A percentile compares a stretch with the other conserved stretches of the same genome.
These are phyloP conservation scores for Excalfactoria chinensis DNA, from an alignment of 2,113 vertebrate species.

Conservation along the genomic window DNA sequence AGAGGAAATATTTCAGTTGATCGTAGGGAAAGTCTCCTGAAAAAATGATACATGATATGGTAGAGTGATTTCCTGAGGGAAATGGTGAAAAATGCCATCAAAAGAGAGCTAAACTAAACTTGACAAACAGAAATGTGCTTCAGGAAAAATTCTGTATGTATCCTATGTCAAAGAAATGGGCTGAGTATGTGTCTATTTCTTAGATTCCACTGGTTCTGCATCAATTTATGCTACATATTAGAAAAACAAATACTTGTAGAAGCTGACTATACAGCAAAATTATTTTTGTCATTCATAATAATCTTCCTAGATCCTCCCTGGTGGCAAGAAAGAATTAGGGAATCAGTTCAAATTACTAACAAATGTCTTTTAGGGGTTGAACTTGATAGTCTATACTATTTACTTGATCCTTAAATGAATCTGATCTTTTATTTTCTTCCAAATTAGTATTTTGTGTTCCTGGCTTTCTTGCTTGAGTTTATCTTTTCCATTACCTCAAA, in stretches of 20 bases:
- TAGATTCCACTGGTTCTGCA: neutral
- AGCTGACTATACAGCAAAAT: neutral
- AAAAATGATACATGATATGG: neutral
- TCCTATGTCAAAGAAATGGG: slow-evolving; percentile 33
- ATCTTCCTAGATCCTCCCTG: neutral
- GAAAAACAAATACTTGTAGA: neutral
- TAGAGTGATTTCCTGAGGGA: slow-evolving; percentile 12
- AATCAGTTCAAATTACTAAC: neutral
- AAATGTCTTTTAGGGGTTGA: neutral
- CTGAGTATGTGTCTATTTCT: neutral
- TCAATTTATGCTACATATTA: neutral
- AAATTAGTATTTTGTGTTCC: neutral
- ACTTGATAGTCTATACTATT: neutral
- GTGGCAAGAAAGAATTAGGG: neutral
- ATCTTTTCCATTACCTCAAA: neutral
- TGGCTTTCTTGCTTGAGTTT: slow-evolving; percentile 2
- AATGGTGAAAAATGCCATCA: slow-evolving; percentile 6
- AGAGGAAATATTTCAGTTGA: neutral
- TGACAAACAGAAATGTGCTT: slow-evolving; percentile 33
- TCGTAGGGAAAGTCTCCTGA: neutral
- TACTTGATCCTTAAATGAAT: neutral
- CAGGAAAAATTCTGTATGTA: neutral
- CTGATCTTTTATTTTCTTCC: neutral
- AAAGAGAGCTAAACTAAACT: neutral
- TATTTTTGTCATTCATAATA: neutral